Evolutionary conservation across 2,888 invertebrate genomes (phyloP), one percentile per base, ranked within the genome.

Genomic region (Papilio protenor): DNA sequence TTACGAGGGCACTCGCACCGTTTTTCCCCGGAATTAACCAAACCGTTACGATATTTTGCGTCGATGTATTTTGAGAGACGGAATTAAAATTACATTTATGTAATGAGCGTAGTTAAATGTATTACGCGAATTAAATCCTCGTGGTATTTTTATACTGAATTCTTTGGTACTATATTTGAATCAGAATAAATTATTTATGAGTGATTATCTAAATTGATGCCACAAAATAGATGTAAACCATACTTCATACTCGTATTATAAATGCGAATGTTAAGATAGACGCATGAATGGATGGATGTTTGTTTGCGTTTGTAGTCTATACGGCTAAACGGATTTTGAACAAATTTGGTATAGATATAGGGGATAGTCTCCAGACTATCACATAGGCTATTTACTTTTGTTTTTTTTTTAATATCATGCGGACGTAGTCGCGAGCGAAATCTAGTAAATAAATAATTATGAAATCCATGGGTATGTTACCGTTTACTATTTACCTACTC

Each of bases 1-100:
- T 85, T 79, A 82, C 79, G 79, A 83, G 83, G 82, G 82, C 79
- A 80, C 82, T 83, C 81, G 59, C 79, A 77, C 79, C 81, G 81
- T 82, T 83, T 83, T 81, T 83, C 82, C 80, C 73, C 59, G 71
- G 80, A 70, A 79, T 69, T 71, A 76, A 75, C 73, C 69, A 59
- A 71, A 64, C 64, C 75, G 52, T 78, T 64, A 57, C 77, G 74
- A 78, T 78, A 64, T 77, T 77, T 71, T 70, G 61, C 21, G 33
- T 75, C 55, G 55, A 78, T 72, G 78, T 78, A 75, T 72, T 78
- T 78, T 75, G 66, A 75, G 72, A 23, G 57, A 76, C 72, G 75
- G 72, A 78, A 78, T 78, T 78, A 78, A 73, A 76, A 73, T 75
- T 66, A 57, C 78, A 78, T 77, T 77, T 73, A 73, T 75, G 52